phyloP scores from a whole-genome alignment of 2,113 vertebrate genomes.

The Strix uralensis region DNA sequence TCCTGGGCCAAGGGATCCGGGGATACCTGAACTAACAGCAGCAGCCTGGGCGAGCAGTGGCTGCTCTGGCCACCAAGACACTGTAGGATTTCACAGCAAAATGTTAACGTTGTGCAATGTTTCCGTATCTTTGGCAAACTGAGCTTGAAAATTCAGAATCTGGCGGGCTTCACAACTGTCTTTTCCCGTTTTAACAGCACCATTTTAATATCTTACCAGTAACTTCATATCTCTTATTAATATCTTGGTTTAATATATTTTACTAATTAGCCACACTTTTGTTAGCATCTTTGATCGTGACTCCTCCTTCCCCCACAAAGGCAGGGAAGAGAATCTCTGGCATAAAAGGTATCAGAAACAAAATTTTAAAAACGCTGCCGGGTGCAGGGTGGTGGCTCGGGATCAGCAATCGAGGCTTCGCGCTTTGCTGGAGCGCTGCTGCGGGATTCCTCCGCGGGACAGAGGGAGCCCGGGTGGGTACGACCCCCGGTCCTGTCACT shows the following conservation, averaged over 20 bases:
- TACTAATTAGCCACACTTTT: not conserved
- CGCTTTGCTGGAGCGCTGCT: not conserved
- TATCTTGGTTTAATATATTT: not conserved
- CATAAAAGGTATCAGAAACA: not conserved
- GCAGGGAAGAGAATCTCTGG: not conserved
- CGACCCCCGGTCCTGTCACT: not conserved
- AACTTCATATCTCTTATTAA: not conserved
- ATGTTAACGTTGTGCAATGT: rapidly evolving
- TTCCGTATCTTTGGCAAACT: not conserved
- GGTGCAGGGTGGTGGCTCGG: rapidly evolving
- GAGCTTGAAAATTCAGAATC: not conserved
- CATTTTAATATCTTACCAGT: not conserved
- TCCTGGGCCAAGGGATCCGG: not conserved
- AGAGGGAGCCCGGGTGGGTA: not conserved
- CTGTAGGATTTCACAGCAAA: not conserved
- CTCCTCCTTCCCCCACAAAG: not conserved
- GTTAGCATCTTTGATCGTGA: not conserved
- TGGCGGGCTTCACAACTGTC: not conserved
- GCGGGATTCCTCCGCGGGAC: not conserved
- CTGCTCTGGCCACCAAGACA: not conserved
- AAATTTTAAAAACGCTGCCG: not conserved
- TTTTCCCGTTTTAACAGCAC: not conserved
- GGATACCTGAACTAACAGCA: rapidly evolving
- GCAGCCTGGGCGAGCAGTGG: not conserved
- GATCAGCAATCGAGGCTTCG: rapidly evolving